A percentile compares a stretch with the other conserved stretches of the same genome.
phyloP scores from a whole-genome alignment of 2,113 vertebrate genomes.

The Scytalopus superciliaris region DNA sequence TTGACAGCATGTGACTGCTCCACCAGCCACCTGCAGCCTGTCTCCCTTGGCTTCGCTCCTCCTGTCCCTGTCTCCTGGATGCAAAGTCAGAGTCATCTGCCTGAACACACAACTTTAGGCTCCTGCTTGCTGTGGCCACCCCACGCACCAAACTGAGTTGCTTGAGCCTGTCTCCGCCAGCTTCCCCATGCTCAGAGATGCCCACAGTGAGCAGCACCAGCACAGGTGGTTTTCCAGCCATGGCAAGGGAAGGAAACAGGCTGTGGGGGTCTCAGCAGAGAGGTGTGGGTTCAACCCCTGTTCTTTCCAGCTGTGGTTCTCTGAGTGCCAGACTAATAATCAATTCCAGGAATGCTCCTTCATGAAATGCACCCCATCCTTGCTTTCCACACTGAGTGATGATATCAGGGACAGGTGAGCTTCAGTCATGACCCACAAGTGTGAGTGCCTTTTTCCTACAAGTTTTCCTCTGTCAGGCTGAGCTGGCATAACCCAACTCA shows the following conservation, averaged over 20 bases:
- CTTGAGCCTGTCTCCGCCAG: not conserved
- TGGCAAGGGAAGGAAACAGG: not conserved
- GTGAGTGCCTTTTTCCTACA: not conserved
- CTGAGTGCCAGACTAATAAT: not conserved
- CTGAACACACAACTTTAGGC: not conserved
- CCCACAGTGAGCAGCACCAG: not conserved
- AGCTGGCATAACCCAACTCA: not conserved
- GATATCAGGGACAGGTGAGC: not conserved
- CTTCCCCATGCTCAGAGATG: not conserved
- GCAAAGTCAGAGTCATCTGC: not conserved
- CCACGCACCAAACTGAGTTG: fast-evolving
- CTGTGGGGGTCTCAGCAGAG: not conserved
- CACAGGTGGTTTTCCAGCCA: not conserved
- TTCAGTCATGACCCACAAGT: not conserved
- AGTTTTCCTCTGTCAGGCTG: not conserved
- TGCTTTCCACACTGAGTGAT: not conserved
- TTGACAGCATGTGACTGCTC: not conserved
- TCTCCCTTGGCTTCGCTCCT: not conserved
- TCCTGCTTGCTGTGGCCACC: not conserved
- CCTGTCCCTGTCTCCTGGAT: not conserved
- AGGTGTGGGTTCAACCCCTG: not conserved
- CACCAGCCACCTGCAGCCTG: not conserved
- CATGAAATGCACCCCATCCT: not conserved
- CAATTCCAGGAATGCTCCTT: not conserved
- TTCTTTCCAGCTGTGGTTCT: not conserved